These are phyloP conservation scores for Lithosia quadra DNA, from an alignment of 2,888 invertebrate species.

Conservation along the genomic window DNA sequence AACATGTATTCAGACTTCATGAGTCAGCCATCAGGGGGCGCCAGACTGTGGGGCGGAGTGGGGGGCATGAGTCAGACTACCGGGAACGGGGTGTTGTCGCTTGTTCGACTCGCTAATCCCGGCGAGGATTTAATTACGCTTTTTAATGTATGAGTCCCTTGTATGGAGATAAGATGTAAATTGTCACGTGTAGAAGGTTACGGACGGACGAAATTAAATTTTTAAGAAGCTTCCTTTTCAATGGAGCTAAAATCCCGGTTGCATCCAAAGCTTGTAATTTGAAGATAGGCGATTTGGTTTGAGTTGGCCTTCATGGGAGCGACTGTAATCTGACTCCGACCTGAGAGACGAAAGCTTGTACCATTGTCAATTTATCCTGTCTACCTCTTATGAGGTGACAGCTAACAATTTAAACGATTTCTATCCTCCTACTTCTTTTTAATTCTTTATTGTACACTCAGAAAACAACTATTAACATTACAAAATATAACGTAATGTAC, in stretches of 20 bases:
- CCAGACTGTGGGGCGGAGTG: slow-evolving; percentile 44
- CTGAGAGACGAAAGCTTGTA: too few relatives aligned
- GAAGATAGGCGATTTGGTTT: background rate
- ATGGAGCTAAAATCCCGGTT: too few relatives aligned
- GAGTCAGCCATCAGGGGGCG: slow-evolving; percentile 50
- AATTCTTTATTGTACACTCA: too few relatives aligned
- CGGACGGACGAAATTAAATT: background rate
- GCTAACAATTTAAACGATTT: too few relatives aligned
- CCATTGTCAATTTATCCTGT: too few relatives aligned
- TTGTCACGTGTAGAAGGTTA: background rate
- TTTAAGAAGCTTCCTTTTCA: background rate
- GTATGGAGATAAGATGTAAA: slow-evolving; percentile 13
- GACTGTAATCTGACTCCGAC: too few relatives aligned
- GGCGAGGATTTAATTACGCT: slow-evolving; percentile 21
- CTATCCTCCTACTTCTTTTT: too few relatives aligned
- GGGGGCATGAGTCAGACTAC: slow-evolving; percentile 60
- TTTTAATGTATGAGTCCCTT: slow-evolving; percentile 13
- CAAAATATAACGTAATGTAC: too few relatives aligned
- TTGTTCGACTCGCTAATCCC: slow-evolving; percentile 55
- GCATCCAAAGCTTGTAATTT: background rate
- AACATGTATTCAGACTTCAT: slow-evolving; percentile 18
- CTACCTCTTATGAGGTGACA: too few relatives aligned
- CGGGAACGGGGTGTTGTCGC: slow-evolving; percentile 51
- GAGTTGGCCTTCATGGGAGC: too few relatives aligned
- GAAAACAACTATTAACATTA: too few relatives aligned